A percentile compares a stretch with the other conserved stretches of the same genome.
These are phyloP conservation scores for Athetis lepigone DNA, from an alignment of 2,888 invertebrate species.

Conservation along the genomic window DNA sequence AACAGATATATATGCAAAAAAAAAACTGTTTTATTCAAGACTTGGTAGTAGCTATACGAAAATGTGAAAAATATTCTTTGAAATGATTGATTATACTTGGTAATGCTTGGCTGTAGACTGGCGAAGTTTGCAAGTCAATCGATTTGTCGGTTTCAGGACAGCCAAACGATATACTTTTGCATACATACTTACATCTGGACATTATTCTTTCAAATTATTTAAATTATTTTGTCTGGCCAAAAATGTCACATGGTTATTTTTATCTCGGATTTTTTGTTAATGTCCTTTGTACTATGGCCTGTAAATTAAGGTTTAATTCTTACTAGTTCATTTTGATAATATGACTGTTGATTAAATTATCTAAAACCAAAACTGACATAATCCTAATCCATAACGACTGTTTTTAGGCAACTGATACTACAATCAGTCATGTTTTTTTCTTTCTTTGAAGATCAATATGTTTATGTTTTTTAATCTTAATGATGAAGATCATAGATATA, in stretches of 20 bases:
- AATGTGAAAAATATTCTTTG: conserved; percentile 29
- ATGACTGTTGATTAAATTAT: too few relatives aligned
- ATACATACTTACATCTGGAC: conserved; percentile 25
- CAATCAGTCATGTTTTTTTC: too few relatives aligned
- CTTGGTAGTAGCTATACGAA: conserved; percentile 5
- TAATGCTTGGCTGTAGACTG: conserved; percentile 48
- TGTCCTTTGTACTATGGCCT: neutral
- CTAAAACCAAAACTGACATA: too few relatives aligned
- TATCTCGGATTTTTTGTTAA: conserved; percentile 7
- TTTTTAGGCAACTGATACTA: too few relatives aligned
- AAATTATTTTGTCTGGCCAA: conserved; percentile 57
- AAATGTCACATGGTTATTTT: conserved; percentile 39
- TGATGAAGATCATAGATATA: too few relatives aligned
- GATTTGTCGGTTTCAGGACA: conserved; percentile 13
- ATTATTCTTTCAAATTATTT: conserved; percentile 56
- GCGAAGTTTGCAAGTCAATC: conserved; percentile 59
- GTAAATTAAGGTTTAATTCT: neutral
- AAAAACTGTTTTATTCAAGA: conserved; percentile 50
- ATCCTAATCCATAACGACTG: too few relatives aligned
- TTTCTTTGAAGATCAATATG: too few relatives aligned
- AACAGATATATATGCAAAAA: conserved; percentile 19
- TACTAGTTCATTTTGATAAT: too few relatives aligned
- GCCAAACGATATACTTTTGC: conserved; percentile 23
- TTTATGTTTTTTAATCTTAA: too few relatives aligned
- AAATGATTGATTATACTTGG: conserved; percentile 55